Evolutionary conservation across 2,113 vertebrate genomes (phyloP), one percentile per base, ranked within the genome.

Genomic region (Chitala chitala): DNA sequence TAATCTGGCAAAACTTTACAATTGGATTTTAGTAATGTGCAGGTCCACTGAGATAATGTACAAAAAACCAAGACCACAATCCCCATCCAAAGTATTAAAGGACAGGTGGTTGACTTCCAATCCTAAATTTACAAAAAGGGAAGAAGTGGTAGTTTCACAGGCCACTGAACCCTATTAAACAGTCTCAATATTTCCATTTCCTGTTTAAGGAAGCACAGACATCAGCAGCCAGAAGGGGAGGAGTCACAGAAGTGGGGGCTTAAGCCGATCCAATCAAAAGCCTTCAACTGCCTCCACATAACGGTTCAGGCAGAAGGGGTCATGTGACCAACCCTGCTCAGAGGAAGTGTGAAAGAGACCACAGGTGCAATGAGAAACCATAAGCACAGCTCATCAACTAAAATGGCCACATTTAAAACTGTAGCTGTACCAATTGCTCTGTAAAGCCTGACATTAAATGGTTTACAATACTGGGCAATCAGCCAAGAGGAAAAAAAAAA

Each of bases 111-210:
- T 20, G 20, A 22, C 20, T 4, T 56, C 33, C 33, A 65, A 15
- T 4, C 38, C n/a, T 4, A 13, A 56, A 38, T 44, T 42, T 46
- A 22, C 38, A 59, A 31, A 54, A 31, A 31, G 9, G 1, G 56
- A 17, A 59, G 56, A 15, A 36, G 38, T 13, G 9, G 3, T 33
- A 22, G 53, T 17, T 38, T 56, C 31, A 26, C 44, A 48, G 24
- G 24, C 48, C 24, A 33, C 17, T 48, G 48, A 70, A 36, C 42
- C 38, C 24, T 46, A 26, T 70, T 0, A 26, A 9, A 53, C 22
- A 63, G 36, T 54, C 75, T 72, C 22, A 65, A 69, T 31, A 68
- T 73, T 78, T 79, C 75, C 69, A 79, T 73, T 82, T 83, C 79
- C 83, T 80, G 78, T 82, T 76, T 33, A 65, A 76, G 73, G 80